A percentile compares a stretch with the other conserved stretches of the same genome.
Evolutionary conservation across 2,797 vertebrate species (phyloP).

Genomic region (Bufotes viridis): DNA sequence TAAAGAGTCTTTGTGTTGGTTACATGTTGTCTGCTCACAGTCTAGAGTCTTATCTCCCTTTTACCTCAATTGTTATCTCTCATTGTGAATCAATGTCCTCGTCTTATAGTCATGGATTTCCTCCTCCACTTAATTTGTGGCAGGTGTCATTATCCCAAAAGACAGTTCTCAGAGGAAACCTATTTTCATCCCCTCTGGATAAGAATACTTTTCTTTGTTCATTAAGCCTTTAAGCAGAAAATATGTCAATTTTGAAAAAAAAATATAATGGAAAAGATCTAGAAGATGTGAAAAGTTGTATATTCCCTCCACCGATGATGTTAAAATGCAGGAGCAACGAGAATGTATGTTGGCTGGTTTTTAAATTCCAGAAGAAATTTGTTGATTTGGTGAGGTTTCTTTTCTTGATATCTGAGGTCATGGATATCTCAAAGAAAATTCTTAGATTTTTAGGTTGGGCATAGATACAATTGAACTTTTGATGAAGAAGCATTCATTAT

Average conservation of each 20-base stretch:
- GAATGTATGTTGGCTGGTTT: neutral
- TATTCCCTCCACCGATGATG: neutral
- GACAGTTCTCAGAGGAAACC: neutral
- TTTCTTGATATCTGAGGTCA: neutral
- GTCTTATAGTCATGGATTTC: constrained; percentile 42
- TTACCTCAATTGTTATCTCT: constrained; percentile 46
- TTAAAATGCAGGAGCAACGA: neutral
- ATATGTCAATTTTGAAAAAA: neutral
- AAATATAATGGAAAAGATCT: neutral
- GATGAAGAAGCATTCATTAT: neutral
- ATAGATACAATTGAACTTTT: neutral
- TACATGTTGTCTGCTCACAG: constrained; percentile 21
- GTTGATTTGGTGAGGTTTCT: neutral
- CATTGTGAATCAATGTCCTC: constrained; percentile 37
- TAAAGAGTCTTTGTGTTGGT: constrained; percentile 33
- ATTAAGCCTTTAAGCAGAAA: neutral
- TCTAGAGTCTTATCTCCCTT: constrained; percentile 50
- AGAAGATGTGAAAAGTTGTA: neutral
- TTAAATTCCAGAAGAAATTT: neutral
- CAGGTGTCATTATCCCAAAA: constrained; percentile 41
- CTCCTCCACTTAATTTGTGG: constrained; percentile 49
- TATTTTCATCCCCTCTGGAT: neutral
- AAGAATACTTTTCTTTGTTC: neutral
- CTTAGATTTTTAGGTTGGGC: neutral
- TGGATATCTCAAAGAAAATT: neutral